Evolutionary conservation across 2,797 vertebrate species (phyloP), one percentile per base, ranked within the genome.

Genomic region (Sebastes diploproa): DNA sequence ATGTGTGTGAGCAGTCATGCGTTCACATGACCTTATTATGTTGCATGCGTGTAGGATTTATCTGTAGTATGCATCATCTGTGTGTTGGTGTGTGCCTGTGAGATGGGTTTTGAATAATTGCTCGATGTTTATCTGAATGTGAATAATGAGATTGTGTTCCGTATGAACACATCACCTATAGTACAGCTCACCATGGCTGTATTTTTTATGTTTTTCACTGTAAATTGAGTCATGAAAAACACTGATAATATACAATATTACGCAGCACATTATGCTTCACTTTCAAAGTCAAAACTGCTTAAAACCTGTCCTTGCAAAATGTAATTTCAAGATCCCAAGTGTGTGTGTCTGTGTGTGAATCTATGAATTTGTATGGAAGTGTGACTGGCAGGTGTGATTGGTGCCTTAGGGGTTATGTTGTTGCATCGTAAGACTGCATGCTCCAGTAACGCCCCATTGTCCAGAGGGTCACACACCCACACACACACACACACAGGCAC

Each of bases 1-100:
- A 81, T 72, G 82, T 84, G 82, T 73, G 59, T 46, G 70, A 88
- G 86, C 94, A 84, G 72, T 88, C 89, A 91, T 83, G 93, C 89
- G 25, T 90, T 86, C 23, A 64, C 27, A 2, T 92, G 93, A 92
- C 89, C 91, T 92, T 91, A 91, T 94, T 93, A 91, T 90, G 85
- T 78, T 90, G 74, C 74, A 65, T 75, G 77, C 14, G 4, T 90
- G 79, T 80, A 14, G 56, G 65, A 50, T 70, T 88, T 86, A 89
- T 91, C 87, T 78, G 60, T 30, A 78, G 64, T 81, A 7, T 70
- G 75, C 78, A 67, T 88, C 76, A 72, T 89, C 30, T 64, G 58
- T 67, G 34, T 56, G 55, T 68, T 34, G 52, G 52, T 67, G 54
- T 75, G 50, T 82, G 29, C 73, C 54, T 60, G 46, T 14, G 46